Percentiles rank a stretch among this genome's conserved stretches.
Conservation (phyloP, 1,140 invertebrate genomes). For the Bombyx mandarina region DNA sequence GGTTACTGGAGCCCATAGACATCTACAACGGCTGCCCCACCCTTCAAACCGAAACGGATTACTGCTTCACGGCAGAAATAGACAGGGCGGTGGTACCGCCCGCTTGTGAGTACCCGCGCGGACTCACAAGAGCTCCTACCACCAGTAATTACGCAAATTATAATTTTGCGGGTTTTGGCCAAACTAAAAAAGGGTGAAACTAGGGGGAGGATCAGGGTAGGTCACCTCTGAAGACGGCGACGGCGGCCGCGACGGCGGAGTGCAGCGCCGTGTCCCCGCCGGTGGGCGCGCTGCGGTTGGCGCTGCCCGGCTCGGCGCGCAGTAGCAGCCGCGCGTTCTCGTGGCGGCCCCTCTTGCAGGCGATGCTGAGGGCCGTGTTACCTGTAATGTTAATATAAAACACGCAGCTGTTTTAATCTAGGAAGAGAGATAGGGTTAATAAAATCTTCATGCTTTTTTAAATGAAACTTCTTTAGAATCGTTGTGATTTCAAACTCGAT, state of each 20-base stretch:
- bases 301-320: slow-evolving; percentile 10
- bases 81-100: too few relatives aligned
- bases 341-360: slow-evolving; percentile 25
- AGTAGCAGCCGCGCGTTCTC: slow-evolving; percentile 20
- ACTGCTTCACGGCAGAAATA: too few relatives aligned
- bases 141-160: not conserved
- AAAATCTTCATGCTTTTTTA: not conserved
- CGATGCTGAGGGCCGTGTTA: slow-evolving; percentile 43
- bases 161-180: not conserved
- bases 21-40: too few relatives aligned
- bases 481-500: too few relatives aligned
- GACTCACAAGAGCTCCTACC: too few relatives aligned
- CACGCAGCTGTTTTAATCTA: not conserved
- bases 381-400: slow-evolving; percentile 16
- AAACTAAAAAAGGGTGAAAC: not conserved
- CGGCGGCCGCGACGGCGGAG: slow-evolving; percentile 28
- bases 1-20: too few relatives aligned
- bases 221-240: slow-evolving; percentile 27
- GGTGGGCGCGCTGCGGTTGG: slow-evolving; percentile 31
- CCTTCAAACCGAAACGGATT: too few relatives aligned
- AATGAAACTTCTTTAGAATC: too few relatives aligned
- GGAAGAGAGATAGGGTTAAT: not conserved
- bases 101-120: too few relatives aligned
- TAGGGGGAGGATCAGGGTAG: not conserved
- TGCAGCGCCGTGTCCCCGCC: slow-evolving; percentile 42